Base-by-base conservation (phyloP, 2,888 invertebrate genomes). In the Epirrhoe tristata region DNA sequence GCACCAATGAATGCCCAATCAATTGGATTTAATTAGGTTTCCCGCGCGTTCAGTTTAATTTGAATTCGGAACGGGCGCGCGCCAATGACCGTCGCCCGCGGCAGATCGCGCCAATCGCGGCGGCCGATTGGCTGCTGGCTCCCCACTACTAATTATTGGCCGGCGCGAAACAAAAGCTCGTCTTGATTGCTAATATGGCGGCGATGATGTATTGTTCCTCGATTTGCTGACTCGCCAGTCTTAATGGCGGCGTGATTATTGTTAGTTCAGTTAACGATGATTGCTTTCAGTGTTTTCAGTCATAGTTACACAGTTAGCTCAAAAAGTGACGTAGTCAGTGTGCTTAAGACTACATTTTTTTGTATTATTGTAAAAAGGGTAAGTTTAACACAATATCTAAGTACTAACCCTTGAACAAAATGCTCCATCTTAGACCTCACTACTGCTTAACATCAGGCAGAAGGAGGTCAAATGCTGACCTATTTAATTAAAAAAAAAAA, bases 81-180 rank as follows among this genome's bases (percentile, higher is more conserved):
- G 80, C 88, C 84, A 87, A 86, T 86, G 81, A 80, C 71, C 71
- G 75, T 69, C 67, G 80, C 77, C 77, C 72, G 80, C 79, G 75
- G 73, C 72, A 70, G 78, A 74, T 75, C 69, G 77, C 78, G 70
- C 75, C 76, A 72, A 70, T 70, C 70, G 69, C 65, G 66, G 67
- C 71, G 52, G 63, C 68, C 79, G 86, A 90, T 90, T 90, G 91
- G 91, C 87, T 73, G 74, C 68, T 58, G 72, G 70, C 75, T 72
- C 80, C 74, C 74, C 77, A 73, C 71, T 71, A 73, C 87, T 88
- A 90, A 90, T 91, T 89, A 91, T 88, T 89, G 89, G 89, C 85
- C 76, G 74, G 66, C 68, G 74, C 74, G 77, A 85, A 85, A 90
- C 90, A 90, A 90, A 86, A 76, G 76, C 66, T 72, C 71, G 60